Percentiles rank a stretch among this genome's conserved stretches.
Evolutionary conservation across 2,113 vertebrate species (phyloP).

Genomic region (Elanus axillaris): DNA sequence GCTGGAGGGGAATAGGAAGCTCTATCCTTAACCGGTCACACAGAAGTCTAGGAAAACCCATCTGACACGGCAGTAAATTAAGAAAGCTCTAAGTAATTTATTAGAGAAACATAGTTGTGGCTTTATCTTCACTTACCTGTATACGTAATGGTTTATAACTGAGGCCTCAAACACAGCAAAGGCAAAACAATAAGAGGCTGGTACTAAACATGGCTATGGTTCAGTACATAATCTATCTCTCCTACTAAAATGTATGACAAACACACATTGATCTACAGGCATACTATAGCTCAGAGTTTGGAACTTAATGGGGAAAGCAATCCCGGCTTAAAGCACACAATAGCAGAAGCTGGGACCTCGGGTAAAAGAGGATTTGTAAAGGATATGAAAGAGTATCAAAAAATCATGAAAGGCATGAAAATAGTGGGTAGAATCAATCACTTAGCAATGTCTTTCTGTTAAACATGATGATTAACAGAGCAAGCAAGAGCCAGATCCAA

Average conservation of each 20-base stretch:
- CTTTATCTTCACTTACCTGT: neutral
- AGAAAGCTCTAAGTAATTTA: neutral
- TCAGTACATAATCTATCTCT: neutral
- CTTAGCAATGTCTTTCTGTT: neutral
- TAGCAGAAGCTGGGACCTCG: fast-evolving
- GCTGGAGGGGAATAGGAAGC: neutral
- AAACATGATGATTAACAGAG: neutral
- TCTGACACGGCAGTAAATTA: neutral
- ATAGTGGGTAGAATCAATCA: neutral
- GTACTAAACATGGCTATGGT: neutral
- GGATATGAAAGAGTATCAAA: neutral
- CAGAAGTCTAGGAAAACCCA: neutral
- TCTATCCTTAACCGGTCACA: neutral
- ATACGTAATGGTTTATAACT: neutral
- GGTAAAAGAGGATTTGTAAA: neutral
- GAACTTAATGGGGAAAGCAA: neutral
- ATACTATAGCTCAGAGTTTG: neutral
- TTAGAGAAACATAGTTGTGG: neutral
- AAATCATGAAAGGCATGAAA: neutral
- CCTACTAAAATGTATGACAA: neutral
- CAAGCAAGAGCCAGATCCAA: neutral
- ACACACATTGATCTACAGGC: neutral
- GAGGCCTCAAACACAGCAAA: neutral
- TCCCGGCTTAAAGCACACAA: neutral
- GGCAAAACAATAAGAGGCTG: neutral